Percentiles rank a stretch among this genome's conserved stretches.
Evolutionary conservation across 2,888 invertebrate genomes (phyloP).

Genomic region (Heliothis peltigera): DNA sequence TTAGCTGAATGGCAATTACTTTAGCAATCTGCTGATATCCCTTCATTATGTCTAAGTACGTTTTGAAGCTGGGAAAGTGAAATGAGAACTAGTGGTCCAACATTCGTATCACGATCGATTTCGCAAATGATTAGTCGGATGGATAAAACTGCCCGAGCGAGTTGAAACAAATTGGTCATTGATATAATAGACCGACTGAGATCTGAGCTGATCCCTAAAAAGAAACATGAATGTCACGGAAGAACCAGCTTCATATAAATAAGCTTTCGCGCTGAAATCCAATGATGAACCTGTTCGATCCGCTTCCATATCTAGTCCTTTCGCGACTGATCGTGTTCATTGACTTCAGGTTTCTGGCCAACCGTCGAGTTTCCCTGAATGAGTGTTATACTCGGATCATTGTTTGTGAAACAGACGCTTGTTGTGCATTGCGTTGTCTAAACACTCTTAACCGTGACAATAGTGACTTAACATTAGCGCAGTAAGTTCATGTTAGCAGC

Average conservation of each 20-base stretch:
- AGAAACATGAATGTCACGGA: neutral
- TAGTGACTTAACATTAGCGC: conserved; percentile 60
- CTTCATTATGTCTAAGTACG: conserved; percentile 32
- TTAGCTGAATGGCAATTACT: conserved; percentile 34
- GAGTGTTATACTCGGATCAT: conserved; percentile 67
- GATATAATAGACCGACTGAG: neutral
- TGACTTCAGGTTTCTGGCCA: conserved; percentile 59
- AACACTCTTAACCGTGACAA: conserved; percentile 70
- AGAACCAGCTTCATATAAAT: conserved; percentile 3
- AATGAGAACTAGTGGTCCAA: conserved; percentile 8
- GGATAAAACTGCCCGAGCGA: neutral
- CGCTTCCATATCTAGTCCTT: conserved; percentile 39
- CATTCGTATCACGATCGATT: neutral
- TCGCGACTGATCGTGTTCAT: conserved; percentile 49
- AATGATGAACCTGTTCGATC: conserved; percentile 23
- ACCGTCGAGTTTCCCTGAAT: conserved; percentile 72
- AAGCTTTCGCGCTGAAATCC: conserved; percentile 7
- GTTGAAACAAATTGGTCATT: neutral
- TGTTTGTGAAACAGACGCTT: conserved; percentile 83
- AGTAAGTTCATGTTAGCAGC: conserved; percentile 51
- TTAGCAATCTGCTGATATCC: conserved; percentile 34
- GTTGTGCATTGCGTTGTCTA: conserved; percentile 74
- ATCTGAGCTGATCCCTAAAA: neutral
- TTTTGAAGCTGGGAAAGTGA: conserved; percentile 17
- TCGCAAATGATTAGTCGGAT: neutral